phyloP scores from a whole-genome alignment of 2,888 invertebrate genomes.

The Melinaea marsaeus region DNA sequence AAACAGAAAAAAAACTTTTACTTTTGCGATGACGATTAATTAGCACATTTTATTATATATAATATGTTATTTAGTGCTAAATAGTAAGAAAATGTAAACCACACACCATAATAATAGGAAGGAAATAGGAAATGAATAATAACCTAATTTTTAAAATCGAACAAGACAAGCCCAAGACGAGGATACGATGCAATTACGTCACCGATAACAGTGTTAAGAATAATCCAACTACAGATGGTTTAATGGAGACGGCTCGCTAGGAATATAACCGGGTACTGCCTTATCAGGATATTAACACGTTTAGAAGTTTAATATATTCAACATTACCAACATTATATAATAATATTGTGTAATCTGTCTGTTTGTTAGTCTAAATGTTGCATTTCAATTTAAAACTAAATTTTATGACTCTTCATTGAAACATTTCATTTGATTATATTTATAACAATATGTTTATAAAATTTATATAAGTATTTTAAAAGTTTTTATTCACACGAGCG shows the following conservation, averaged over 20 bases:
- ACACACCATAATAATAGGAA: neutral
- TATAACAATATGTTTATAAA: neutral
- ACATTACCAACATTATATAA: no score
- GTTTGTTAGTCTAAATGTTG: no score
- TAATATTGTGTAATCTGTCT: no score
- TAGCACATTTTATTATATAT: no score
- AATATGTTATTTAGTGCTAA: no score
- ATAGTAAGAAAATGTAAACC: no score
- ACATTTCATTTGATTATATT: neutral
- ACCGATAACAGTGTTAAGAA: slow-evolving; percentile 49
- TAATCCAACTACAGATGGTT: slow-evolving; percentile 42
- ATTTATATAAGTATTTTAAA: neutral
- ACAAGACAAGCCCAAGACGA: slow-evolving; percentile 5
- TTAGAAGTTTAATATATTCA: no score
- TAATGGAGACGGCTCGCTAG: slow-evolving; percentile 10
- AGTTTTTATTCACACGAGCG: slow-evolving; percentile 1
- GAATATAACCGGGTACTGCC: neutral
- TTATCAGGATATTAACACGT: no score
- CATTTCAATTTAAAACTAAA: no score
- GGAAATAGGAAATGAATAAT: neutral
- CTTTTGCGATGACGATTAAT: no score
- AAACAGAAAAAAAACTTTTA: no score
- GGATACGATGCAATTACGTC: slow-evolving; percentile 50
- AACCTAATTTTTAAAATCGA: slow-evolving; percentile 6
- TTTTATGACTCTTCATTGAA: no score